Evolutionary conservation across 2,888 invertebrate species (phyloP), one percentile per base, ranked within the genome.

Genomic region (Chamaedrilus cognettii): DNA sequence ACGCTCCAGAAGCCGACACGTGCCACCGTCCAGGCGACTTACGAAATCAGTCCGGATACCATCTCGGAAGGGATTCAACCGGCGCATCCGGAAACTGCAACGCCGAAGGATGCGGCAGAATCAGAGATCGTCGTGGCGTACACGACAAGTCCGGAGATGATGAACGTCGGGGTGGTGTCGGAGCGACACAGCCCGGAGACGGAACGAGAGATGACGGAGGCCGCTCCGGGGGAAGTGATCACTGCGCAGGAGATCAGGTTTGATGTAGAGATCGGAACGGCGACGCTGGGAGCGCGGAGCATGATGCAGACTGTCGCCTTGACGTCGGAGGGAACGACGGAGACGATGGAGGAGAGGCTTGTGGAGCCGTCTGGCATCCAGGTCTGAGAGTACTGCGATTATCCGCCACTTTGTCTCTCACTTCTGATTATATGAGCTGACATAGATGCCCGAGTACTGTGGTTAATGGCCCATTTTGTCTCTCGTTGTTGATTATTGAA

Each of bases 1-100:
- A 69, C 66, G 31, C 34, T 26, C 15, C 68, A 58, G 26, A 51
- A 64, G 2, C 68, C 68, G 5, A 65, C 65, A 19, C 50, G 68
- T 11, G 50, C 67, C 26, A 42, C 32, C 7, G 33, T 68, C 31
- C 68, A 65, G 30, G 42, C 32, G 23, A 49, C 31, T 15, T n/a
- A 26, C 19, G 64, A 64, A 49, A 7, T 58, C 11, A 49, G 30
- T 26, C 33, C 30, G 2, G 60, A 60, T 23, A 26, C 30, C 28
- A 30, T 60, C 35, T 35, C 60, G 19, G 60, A 60, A 11, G 60
- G 60, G 5, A 30, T 60, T 28, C 34, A 3, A 19, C 60, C 60
- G 7, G 1, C 42, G 30, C 1, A 34, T 11, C n/a, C 60, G 28
- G 60, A 60, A 35, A 34, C 60, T 42, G 60, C 42, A 1, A 35